Base-by-base conservation (phyloP, 2,113 vertebrate genomes). In the Cyrtonyx montezumae region DNA sequence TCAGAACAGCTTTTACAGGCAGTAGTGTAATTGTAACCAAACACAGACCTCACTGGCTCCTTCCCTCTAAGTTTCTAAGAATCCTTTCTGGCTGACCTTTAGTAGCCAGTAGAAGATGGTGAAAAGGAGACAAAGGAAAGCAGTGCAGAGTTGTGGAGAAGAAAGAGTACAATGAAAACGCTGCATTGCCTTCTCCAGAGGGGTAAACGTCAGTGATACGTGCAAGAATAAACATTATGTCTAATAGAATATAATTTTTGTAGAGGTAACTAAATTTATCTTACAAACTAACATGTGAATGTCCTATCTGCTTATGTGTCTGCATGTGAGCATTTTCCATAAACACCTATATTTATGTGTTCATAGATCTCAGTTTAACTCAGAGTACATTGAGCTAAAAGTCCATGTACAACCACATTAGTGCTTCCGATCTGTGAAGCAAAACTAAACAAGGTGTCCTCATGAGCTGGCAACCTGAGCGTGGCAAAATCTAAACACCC, bases 1-100 rank as follows among this genome's bases (percentile, higher is more conserved):
- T 59, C 55, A 45, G 92, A 90, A 91, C 42, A 66, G 89, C 74
- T 97, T 78, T 94, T 67, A 67, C 90, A 56, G 58, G 83, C 94
- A 69, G n/a, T 11, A 22, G 76, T 32, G 92, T 67, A 81, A 87
- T 94, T 95, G 95, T 93, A 88, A 94, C 96, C 88, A 87, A 85
- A 92, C 6, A 96, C 88, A 80, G 90, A 92, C 90, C 93, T 94
- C 74, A 6, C 79, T 70, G 71, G 21, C 84, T 95, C 79, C 84
- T 74, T 32, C 68, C 91, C 84, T 87, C 88, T 18, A 53, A 82
- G 75, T 70, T 94, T 82, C 95, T 71, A 91, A 87, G 94, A 96
- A 95, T 93, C 87, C 74, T 79, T 90, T 75, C 66, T 79, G 91
- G 88, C 84, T 97, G 95, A 93, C 95, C 94, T 96, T 94, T 83